These are phyloP conservation scores for Globia sparganii DNA, from an alignment of 2,888 invertebrate species.

Conservation along the genomic window DNA sequence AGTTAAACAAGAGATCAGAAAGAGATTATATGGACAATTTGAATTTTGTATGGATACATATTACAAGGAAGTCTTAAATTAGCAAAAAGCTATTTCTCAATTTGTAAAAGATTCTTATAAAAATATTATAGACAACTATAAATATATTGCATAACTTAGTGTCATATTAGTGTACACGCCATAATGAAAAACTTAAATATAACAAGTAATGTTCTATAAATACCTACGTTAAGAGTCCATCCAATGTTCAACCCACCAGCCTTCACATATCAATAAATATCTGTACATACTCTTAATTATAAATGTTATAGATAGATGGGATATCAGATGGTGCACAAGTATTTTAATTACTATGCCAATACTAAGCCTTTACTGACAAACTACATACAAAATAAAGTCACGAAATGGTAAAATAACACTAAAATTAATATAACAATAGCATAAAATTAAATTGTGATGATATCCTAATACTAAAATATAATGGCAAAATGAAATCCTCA, in stretches of 20 bases:
- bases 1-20: constrained; percentile 75
- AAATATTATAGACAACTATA: constrained; percentile 84
- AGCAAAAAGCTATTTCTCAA: constrained; percentile 75
- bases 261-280: constrained; percentile 84
- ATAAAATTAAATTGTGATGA: constrained; percentile 79
- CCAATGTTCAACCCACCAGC: constrained; percentile 79
- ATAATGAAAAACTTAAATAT: constrained; percentile 78
- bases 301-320: constrained; percentile 70
- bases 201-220: constrained; percentile 79
- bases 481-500: constrained; percentile 77
- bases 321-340: constrained; percentile 67
- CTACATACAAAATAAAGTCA: constrained; percentile 65
- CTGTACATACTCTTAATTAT: constrained; percentile 84
- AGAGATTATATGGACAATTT: constrained; percentile 73
- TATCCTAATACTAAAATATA: constrained; percentile 74
- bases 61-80: constrained; percentile 73
- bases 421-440: constrained; percentile 73
- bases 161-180: constrained; percentile 80
- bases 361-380: constrained; percentile 58
- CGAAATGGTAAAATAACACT: constrained; percentile 67
- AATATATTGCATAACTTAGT: constrained; percentile 84
- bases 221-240: constrained; percentile 74
- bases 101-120: constrained; percentile 81
- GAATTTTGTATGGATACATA: constrained; percentile 66
- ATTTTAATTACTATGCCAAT: constrained; percentile 55